A percentile compares a stretch with the other conserved stretches of the same genome.
phyloP scores from a whole-genome alignment of 2,888 invertebrate species.

The Cephus pulcher region DNA sequence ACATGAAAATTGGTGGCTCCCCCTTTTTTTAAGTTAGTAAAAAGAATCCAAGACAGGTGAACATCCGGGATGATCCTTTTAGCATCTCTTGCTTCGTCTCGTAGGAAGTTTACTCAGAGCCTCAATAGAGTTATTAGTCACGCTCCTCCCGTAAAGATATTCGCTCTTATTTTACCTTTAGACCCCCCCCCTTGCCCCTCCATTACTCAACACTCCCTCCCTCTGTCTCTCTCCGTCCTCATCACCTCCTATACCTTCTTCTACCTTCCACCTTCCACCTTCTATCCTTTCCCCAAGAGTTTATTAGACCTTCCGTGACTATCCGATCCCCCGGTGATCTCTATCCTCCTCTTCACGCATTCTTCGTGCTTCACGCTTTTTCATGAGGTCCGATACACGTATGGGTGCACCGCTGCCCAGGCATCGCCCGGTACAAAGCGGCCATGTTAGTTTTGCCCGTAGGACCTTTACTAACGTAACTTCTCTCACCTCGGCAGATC shows the following conservation, averaged over 20 bases:
- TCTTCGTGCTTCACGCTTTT: slow-evolving; percentile 10
- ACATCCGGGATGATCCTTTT: neutral
- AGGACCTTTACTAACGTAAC: neutral
- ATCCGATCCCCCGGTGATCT: slow-evolving; percentile 1
- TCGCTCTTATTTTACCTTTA: slow-evolving; percentile 41
- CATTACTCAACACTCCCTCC: neutral
- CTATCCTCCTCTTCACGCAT: slow-evolving; percentile 1
- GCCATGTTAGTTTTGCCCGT: slow-evolving; percentile 7
- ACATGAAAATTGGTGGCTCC: neutral
- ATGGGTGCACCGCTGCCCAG: neutral
- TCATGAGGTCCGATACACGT: neutral
- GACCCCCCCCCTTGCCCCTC: neutral
- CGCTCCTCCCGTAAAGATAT: slow-evolving; percentile 47
- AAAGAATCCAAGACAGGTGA: neutral
- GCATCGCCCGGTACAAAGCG: neutral
- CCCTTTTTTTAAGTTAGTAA: neutral
- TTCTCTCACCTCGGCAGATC: neutral
- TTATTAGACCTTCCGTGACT: slow-evolving; percentile 9
- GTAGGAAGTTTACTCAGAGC: slow-evolving; percentile 23
- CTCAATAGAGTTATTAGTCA: slow-evolving; percentile 62
- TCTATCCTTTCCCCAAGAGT: slow-evolving; percentile 11
- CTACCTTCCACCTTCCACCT: neutral
- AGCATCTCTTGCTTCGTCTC: neutral
- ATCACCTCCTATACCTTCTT: neutral
- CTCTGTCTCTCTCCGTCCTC: neutral